A percentile compares a stretch with the other conserved stretches of the same genome.
Evolutionary conservation across 2,797 vertebrate genomes (phyloP).

Genomic region (Sebastes paucispinis): DNA sequence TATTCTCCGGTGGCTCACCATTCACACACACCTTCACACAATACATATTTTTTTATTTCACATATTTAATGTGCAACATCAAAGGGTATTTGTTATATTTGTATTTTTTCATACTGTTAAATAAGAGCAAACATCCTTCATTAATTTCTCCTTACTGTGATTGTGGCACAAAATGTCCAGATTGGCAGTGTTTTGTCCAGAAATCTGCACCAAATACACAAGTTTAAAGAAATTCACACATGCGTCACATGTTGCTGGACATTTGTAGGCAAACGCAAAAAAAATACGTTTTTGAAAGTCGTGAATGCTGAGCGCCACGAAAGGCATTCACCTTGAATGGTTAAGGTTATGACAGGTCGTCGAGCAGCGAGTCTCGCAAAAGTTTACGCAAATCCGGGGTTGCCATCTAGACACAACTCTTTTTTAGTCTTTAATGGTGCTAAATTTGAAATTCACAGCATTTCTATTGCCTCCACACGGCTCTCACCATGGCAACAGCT

Average conservation of each 20-base stretch:
- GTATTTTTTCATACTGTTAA: not conserved
- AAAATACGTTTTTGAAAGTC: too few relatives aligned
- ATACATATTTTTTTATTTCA: not conserved
- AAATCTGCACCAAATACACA: not conserved
- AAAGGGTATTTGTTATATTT: not conserved
- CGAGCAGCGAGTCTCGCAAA: too few relatives aligned
- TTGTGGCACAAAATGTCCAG: not conserved
- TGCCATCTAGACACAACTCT: too few relatives aligned
- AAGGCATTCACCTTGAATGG: too few relatives aligned
- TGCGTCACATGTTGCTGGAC: too few relatives aligned
- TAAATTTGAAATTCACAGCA: rapidly evolving
- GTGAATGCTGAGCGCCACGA: too few relatives aligned
- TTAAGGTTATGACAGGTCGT: rapidly evolving
- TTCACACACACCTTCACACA: not conserved
- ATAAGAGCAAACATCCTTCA: not conserved
- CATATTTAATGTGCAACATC: not conserved
- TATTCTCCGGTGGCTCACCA: not conserved
- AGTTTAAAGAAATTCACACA: rapidly evolving
- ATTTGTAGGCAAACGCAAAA: too few relatives aligned
- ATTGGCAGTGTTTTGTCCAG: not conserved
- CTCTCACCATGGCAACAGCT: too few relatives aligned
- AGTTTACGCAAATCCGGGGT: too few relatives aligned
- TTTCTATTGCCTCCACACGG: too few relatives aligned
- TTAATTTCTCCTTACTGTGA: not conserved
- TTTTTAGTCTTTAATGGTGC: too few relatives aligned